Conservation (phyloP, 1,140 invertebrate genomes). For the Thaumatotibia leucotreta region DNA sequence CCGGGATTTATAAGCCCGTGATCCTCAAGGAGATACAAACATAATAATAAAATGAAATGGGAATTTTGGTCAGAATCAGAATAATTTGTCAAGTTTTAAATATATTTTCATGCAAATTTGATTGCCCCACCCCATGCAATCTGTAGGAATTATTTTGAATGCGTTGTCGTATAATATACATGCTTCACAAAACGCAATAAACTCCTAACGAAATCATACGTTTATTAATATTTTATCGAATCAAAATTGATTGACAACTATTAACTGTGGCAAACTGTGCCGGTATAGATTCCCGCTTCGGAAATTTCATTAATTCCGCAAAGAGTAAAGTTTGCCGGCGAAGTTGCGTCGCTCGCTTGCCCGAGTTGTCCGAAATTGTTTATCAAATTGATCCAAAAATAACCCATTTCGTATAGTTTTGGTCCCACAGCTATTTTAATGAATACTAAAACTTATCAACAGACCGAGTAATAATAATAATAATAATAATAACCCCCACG, state of each 20-base stretch:
- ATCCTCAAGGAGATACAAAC: no score
- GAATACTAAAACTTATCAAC: neutral
- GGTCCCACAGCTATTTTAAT: neutral
- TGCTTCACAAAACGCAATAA: neutral
- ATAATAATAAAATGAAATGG: no score
- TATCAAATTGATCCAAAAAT: slow-evolving; percentile 13
- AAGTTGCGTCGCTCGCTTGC: neutral
- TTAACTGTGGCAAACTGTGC: slow-evolving; percentile 19
- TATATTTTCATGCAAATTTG: no score
- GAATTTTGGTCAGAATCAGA: no score
- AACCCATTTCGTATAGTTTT: neutral
- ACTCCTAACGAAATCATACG: neutral
- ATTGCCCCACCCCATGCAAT: no score
- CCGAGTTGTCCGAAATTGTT: slow-evolving; percentile 16
- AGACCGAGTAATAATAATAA: no score
- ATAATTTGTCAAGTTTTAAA: no score
- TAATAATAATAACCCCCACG: no score
- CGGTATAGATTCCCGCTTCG: slow-evolving; percentile 17
- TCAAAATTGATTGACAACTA: slow-evolving; percentile 20
- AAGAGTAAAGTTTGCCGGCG: slow-evolving; percentile 25
- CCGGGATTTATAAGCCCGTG: no score
- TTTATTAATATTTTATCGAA: neutral
- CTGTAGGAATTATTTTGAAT: no score
- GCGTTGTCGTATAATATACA: no score
- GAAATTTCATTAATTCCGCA: slow-evolving; percentile 30